Percentiles rank a stretch among this genome's conserved stretches.
Evolutionary conservation across 1,140 invertebrate species (phyloP).

Genomic region (Archivesica marissinica): DNA sequence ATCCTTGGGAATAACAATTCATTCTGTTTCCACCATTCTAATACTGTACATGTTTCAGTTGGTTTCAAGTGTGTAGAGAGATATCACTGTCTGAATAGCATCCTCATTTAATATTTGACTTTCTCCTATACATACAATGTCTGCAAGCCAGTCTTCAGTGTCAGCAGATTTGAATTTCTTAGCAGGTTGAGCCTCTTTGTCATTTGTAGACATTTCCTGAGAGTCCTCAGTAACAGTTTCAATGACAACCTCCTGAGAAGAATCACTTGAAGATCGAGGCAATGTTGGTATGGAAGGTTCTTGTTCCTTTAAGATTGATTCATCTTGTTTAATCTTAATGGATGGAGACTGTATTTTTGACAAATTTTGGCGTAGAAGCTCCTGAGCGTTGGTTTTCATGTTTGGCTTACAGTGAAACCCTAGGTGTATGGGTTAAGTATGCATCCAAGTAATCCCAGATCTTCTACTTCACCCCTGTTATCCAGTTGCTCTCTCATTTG

Average conservation of each 20-base stretch:
- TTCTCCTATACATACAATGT: conserved; percentile 19
- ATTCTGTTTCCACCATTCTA: not conserved
- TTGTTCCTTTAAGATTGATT: too few relatives aligned
- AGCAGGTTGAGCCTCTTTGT: not conserved
- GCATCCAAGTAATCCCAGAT: not conserved
- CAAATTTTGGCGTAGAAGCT: not conserved
- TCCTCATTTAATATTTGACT: too few relatives aligned
- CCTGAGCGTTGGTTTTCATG: not conserved
- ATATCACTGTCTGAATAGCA: too few relatives aligned
- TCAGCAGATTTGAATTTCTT: conserved; percentile 21
- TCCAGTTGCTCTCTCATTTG: too few relatives aligned
- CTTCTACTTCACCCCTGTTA: too few relatives aligned
- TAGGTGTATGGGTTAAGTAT: not conserved
- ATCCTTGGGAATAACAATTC: not conserved
- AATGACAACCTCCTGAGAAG: not conserved
- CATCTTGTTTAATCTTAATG: not conserved
- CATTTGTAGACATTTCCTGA: not conserved
- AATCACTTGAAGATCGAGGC: too few relatives aligned
- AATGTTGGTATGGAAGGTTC: too few relatives aligned
- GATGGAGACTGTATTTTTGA: not conserved
- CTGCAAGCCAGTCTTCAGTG: conserved; percentile 9
- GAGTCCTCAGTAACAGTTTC: not conserved
- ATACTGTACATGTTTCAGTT: not conserved
- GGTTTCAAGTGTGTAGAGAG: too few relatives aligned
- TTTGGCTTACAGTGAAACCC: not conserved